A percentile compares a stretch with the other conserved stretches of the same genome.
Evolutionary conservation across 2,888 invertebrate genomes (phyloP).

Genomic region (Dermolepida albohirtum): DNA sequence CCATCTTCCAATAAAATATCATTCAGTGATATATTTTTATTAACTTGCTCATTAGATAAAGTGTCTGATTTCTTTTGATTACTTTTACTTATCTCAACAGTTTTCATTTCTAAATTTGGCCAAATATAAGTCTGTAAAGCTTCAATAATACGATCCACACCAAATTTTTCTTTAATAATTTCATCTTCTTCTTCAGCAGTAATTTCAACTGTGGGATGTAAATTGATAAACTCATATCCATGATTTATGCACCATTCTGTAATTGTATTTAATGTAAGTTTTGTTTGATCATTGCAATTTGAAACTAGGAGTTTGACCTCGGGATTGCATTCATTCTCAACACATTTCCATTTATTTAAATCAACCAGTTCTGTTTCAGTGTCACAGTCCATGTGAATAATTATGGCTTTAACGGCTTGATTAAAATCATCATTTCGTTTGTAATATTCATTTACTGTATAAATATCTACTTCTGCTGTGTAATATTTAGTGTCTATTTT

Average conservation of each 20-base stretch:
- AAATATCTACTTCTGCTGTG: conserved; percentile 71
- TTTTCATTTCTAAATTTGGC: conserved; percentile 77
- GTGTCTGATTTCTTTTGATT: conserved; percentile 17
- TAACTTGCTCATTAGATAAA: conserved; percentile 38
- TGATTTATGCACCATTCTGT: conserved; percentile 75
- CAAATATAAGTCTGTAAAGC: conserved; percentile 79
- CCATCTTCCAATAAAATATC: conserved; percentile 53
- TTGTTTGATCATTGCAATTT: conserved; percentile 65
- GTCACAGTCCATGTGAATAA: conserved; percentile 73
- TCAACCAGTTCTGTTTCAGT: conserved; percentile 65
- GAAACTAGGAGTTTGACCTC: conserved; percentile 72
- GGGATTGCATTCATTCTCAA: conserved; percentile 58
- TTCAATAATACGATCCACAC: conserved; percentile 75
- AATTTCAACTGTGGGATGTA: conserved; percentile 65
- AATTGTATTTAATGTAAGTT: conserved; percentile 63
- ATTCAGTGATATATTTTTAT: conserved; percentile 34
- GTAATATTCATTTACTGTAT: conserved; percentile 66
- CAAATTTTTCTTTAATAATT: conserved; percentile 72
- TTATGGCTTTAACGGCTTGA: conserved; percentile 70
- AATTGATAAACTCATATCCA: conserved; percentile 77
- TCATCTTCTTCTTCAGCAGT: conserved; percentile 60
- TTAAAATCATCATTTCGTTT: conserved; percentile 66
- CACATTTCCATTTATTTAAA: conserved; percentile 57
- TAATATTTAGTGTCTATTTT: conserved; percentile 80
- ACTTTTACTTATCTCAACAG: conserved; percentile 54